phyloP scores from a whole-genome alignment of 2,888 invertebrate genomes.

The Encarsia formosa region DNA sequence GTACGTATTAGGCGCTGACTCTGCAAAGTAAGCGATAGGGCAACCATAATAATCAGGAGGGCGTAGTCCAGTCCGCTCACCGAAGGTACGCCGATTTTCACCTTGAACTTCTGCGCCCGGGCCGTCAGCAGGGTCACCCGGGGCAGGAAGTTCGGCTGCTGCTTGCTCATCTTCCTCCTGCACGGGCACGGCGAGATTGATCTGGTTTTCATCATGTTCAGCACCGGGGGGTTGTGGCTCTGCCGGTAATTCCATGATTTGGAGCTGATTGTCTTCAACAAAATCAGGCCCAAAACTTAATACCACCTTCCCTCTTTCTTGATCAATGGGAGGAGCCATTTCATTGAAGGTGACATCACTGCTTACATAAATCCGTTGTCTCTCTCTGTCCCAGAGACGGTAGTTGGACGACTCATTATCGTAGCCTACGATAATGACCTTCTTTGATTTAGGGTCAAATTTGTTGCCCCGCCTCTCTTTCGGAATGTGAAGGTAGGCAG shows the following conservation, averaged over 20 bases:
- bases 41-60: too few relatives aligned
- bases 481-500: constrained; percentile 18
- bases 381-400: constrained; percentile 30
- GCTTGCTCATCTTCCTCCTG: constrained; percentile 9
- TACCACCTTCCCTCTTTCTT: not conserved
- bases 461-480: constrained; percentile 14
- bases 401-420: constrained; percentile 20
- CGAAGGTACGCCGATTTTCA: too few relatives aligned
- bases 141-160: not conserved
- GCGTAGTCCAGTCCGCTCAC: too few relatives aligned
- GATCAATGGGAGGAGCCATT: too few relatives aligned
- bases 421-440: constrained; percentile 24
- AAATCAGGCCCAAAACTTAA: not conserved
- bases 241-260: too few relatives aligned
- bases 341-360: constrained; percentile 32
- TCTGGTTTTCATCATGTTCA: constrained; percentile 7
- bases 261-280: not conserved
- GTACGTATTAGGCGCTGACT: not conserved
- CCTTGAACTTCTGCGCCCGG: constrained; percentile 4
- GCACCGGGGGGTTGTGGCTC: not conserved
- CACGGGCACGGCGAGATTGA: not conserved
- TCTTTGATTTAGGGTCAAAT: constrained; percentile 9
- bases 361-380: constrained; percentile 34
- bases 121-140: not conserved
- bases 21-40: not conserved